Evolutionary conservation across 2,113 vertebrate species (phyloP).

Genomic region (Dicerorhinus sumatrensis): DNA sequence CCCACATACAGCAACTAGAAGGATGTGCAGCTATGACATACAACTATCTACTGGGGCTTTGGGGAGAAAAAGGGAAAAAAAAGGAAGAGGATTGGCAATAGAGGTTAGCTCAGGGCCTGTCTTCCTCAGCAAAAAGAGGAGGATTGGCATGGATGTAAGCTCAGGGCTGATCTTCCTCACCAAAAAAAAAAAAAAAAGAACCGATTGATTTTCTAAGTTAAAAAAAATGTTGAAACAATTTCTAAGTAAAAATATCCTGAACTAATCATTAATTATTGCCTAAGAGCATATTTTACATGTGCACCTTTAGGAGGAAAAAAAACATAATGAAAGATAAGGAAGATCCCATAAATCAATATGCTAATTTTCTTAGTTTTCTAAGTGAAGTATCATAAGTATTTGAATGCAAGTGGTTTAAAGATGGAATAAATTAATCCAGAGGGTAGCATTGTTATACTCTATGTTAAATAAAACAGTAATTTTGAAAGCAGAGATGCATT

Average conservation of each 20-base stretch:
- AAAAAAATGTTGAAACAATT: background rate
- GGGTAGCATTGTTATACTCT: background rate
- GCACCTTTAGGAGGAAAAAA: background rate
- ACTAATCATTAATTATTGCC: background rate
- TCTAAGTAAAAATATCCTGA: constrained; percentile 17
- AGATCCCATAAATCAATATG: background rate
- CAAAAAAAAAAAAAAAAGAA: too few species aligned
- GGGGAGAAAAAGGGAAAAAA: too few species aligned
- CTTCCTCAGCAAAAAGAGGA: too few species aligned
- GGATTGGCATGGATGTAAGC: too few species aligned
- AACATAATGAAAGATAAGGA: background rate
- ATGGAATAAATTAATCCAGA: background rate
- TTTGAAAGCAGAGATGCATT: background rate
- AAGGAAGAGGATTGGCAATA: too few species aligned
- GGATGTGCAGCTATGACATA: too few species aligned
- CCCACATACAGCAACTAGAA: too few species aligned
- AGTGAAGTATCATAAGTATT: background rate
- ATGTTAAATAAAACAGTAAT: background rate
- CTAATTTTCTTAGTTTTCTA: constrained; percentile 42
- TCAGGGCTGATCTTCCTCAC: too few species aligned
- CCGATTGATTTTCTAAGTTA: background rate
- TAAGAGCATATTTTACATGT: background rate
- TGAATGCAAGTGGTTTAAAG: background rate
- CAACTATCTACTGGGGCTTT: too few species aligned
- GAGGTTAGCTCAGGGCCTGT: too few species aligned